Evolutionary conservation across 1,140 invertebrate species (phyloP), one percentile per base, ranked within the genome.

Genomic region (Zaprionus nigranus): DNA sequence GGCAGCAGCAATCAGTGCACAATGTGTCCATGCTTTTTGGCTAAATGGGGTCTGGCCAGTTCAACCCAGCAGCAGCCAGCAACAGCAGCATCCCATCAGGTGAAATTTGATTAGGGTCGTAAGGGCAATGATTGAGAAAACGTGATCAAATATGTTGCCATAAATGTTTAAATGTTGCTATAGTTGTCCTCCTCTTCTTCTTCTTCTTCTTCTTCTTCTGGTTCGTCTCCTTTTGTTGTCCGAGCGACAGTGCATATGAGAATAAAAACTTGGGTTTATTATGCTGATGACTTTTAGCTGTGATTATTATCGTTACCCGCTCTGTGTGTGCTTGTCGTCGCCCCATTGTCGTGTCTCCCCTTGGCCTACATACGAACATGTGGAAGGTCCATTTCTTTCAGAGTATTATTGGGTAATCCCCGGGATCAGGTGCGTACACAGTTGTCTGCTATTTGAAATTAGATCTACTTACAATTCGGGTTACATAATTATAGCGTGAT

Each of bases 111-210:
- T 90, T 90, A 90, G 85, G 85, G 85, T 90, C 85, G 82, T 90
- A 90, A 90, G 85, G 85, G 79, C 85, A 90, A 90, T 90, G 85
- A 90, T 90, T 90, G 85, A 90, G 85, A 90, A 90, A 90, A 90
- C 85, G 85, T 90, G 85, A 90, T 90, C 85, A 90, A 90, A 90
- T 90, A 90, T 90, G 85, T 90, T 90, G 86, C 86, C 82, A 86
- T 90, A 90, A 90, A 90, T 90, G 86, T 90, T 90, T 90, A 90
- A 90, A 90, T 90, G 86, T 77, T 84, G 80, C 83, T 77, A 75
- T 80, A 79, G 82, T 81, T 75, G 53, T 68, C 73, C 43, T 51
- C 36, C 57, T 54, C 12, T 58, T 51, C 24, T 17, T n/a, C 20
- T 58, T 54, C 12, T 58, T 51, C 24, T 17, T n/a, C 20, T 58